Percentiles rank a stretch among this genome's conserved stretches.
Conservation (phyloP, 2,888 invertebrate species). For the Lumbricus terrestris region DNA sequence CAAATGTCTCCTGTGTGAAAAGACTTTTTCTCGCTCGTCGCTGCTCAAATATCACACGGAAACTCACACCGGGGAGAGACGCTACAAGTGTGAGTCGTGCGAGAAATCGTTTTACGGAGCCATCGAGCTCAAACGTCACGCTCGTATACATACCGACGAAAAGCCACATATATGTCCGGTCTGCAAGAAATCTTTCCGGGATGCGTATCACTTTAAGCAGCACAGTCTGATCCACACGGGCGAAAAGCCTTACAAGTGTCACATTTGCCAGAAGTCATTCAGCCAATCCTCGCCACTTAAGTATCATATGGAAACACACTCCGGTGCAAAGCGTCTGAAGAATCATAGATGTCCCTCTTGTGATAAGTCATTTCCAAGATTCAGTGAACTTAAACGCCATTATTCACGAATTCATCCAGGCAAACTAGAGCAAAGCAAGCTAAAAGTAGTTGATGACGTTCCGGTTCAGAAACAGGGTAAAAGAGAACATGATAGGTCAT, state of each 20-base stretch:
- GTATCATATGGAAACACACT: not conserved
- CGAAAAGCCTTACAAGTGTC: not conserved
- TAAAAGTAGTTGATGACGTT: not conserved
- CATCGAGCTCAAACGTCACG: not conserved
- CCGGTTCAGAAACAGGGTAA: not conserved
- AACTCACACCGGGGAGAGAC: conserved; percentile 15
- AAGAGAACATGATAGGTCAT: not conserved
- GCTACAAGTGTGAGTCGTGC: not conserved
- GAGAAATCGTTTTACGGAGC: conserved; percentile 3
- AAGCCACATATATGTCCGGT: not conserved
- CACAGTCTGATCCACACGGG: not conserved
- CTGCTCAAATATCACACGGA: not conserved
- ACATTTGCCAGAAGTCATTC: not conserved
- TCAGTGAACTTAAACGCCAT: conserved; percentile 3
- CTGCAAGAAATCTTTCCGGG: not conserved
- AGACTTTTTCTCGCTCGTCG: not conserved
- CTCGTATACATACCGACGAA: not conserved
- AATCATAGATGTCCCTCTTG: not conserved
- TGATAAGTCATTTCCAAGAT: not conserved
- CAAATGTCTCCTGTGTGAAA: conserved; percentile 18
- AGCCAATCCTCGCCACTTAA: not conserved
- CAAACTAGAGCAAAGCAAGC: not conserved
- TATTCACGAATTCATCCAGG: not conserved
- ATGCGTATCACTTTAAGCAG: not conserved
- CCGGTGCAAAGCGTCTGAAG: not conserved